Conservation (phyloP, 2,113 vertebrate species). For the Rhodinocichla rosea region DNA sequence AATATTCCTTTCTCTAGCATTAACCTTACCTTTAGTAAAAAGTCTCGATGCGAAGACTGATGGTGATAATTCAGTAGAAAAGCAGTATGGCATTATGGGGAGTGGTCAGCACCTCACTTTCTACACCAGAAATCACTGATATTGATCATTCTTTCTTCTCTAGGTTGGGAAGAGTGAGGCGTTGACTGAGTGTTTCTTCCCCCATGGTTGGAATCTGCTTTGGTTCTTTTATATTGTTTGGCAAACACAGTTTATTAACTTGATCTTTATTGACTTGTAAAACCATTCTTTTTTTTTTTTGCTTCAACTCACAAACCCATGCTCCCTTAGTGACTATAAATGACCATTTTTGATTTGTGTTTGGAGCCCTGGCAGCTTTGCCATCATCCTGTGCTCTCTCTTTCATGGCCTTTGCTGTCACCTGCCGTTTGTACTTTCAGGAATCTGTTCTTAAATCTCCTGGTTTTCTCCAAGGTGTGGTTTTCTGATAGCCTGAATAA, state of each 20-base stretch:
- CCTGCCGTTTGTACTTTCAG: neutral
- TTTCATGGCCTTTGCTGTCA: neutral
- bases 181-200: neutral
- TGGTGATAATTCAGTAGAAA: neutral
- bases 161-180: neutral
- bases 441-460: neutral
- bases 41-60: fast-evolving
- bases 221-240: neutral
- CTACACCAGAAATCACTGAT: neutral
- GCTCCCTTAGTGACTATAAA: neutral
- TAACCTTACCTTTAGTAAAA: neutral
- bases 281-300: neutral
- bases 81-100: neutral
- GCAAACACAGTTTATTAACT: neutral
- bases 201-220: neutral
- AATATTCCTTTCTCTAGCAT: neutral
- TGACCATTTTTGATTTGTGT: neutral
- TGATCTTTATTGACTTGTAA: neutral
- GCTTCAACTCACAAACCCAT: neutral
- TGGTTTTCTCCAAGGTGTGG: neutral
- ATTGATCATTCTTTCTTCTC: neutral
- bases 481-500: neutral
- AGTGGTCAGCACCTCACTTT: neutral
- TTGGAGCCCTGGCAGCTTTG: neutral
- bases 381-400: neutral